Base-by-base conservation (phyloP, 2,113 vertebrate species). In the Pholis gunnellus region DNA sequence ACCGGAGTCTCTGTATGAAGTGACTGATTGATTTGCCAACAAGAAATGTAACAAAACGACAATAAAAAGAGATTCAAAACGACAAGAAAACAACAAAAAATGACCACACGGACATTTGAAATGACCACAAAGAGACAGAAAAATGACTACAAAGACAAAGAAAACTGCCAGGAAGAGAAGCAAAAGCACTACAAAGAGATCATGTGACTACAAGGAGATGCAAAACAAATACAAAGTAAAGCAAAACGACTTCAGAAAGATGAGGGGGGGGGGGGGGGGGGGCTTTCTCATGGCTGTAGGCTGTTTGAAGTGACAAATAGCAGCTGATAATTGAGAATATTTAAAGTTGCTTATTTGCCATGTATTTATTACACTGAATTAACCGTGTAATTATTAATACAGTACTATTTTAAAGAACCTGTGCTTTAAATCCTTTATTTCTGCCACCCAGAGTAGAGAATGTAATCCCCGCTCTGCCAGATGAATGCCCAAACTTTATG, bases 401-500 rank as follows among this genome's bases (percentile, higher is more conserved):
- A 29, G 2, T 29, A 68, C 18, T 6, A 34, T 36, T 17, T 22
- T 34, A 5, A 54, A 54, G 9, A 75, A 38, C 18, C 38, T 13
- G 20, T 9, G 44, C 40, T 69, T 48, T 36, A 38, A 22, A 29
- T 61, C 5, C 18, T 8, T 60, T 64, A 31, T 60, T 60, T 40
- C 42, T 70, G 67, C 80, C 76, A 63, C 60, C 38, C 59, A 64
- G 59, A 84, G 77, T 29, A 80, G 75, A 72, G 71, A 83, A 75
- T 71, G 17, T 42, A 80, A 88, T 82, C 75, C 60, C 52, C 40
- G 34, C 73, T 60, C 61, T 70, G 64, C 77, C 84, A 80, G 77
- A 85, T 73, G 79, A 82, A 92, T 74, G 83, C 54, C 56, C 64
- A 61, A 79, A 89, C 85, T 84, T 84, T 68, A 63, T 82, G 88